A percentile compares a stretch with the other conserved stretches of the same genome.
Conservation (phyloP, 2,797 vertebrate genomes). For the Antennarius maculatus region DNA sequence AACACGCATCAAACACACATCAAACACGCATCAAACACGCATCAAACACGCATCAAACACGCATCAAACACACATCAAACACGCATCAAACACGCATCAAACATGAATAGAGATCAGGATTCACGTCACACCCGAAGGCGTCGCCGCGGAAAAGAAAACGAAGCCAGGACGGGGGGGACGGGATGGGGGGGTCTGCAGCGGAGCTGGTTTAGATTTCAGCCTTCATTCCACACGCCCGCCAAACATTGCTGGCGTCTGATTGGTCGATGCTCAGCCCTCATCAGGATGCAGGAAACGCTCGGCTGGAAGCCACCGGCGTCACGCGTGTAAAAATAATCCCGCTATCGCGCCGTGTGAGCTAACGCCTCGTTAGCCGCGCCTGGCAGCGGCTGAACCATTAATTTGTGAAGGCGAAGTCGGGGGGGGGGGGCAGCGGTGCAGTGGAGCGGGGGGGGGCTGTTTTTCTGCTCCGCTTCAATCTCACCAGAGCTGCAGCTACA, state of each 20-base stretch:
- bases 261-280: constrained; percentile 74
- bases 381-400: constrained; percentile 73
- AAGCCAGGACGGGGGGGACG: constrained; percentile 51
- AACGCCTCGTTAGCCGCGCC: constrained; percentile 69
- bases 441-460: constrained; percentile 51
- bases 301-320: constrained; percentile 55
- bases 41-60: not conserved
- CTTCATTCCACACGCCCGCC: constrained; percentile 50
- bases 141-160: constrained; percentile 35
- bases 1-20: not conserved
- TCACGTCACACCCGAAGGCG: too few species aligned
- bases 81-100: too few species aligned
- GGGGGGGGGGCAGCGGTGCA: constrained; percentile 27
- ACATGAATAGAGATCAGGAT: too few species aligned
- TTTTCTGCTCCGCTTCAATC: constrained; percentile 77
- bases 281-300: constrained; percentile 70
- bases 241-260: constrained; percentile 75
- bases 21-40: too few species aligned
- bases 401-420: constrained; percentile 63
- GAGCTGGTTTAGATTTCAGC: constrained; percentile 77
- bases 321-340: constrained; percentile 61
- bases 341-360: constrained; percentile 53
- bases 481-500: constrained; percentile 66
- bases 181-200: constrained; percentile 69
- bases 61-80: too few species aligned